These are phyloP conservation scores for Mormyrus hasselquistii DNA, from an alignment of 2,797 vertebrate genomes.

Conservation along the genomic window DNA sequence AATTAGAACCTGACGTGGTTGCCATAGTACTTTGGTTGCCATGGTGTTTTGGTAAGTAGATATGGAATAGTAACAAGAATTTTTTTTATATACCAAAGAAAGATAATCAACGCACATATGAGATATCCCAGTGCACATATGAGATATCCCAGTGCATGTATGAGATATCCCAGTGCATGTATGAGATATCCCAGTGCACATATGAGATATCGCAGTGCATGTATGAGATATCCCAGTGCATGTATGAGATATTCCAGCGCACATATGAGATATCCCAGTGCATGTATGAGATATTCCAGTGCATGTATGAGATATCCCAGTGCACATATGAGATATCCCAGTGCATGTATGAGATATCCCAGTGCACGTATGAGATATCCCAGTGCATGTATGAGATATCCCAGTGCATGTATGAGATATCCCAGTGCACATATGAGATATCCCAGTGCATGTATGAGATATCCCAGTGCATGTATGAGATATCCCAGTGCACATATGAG, in stretches of 20 bases:
- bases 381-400: no score
- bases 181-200: background rate
- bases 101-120: background rate
- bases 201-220: background rate
- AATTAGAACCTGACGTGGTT: constrained; percentile 40
- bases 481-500: background rate
- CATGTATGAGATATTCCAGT: background rate
- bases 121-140: background rate
- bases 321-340: background rate
- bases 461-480: background rate
- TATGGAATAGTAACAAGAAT: constrained; percentile 18
- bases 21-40: constrained; percentile 39
- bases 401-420: background rate
- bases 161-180: background rate
- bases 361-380: background rate
- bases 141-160: background rate
- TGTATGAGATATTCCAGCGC: background rate
- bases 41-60: constrained; percentile 29
- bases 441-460: background rate
- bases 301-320: background rate
- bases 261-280: background rate
- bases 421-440: no score
- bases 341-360: no score
- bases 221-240: background rate
- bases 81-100: background rate